Percentiles rank a stretch among this genome's conserved stretches.
phyloP scores from a whole-genome alignment of 1,140 invertebrate genomes.

The Ceratitis capitata region DNA sequence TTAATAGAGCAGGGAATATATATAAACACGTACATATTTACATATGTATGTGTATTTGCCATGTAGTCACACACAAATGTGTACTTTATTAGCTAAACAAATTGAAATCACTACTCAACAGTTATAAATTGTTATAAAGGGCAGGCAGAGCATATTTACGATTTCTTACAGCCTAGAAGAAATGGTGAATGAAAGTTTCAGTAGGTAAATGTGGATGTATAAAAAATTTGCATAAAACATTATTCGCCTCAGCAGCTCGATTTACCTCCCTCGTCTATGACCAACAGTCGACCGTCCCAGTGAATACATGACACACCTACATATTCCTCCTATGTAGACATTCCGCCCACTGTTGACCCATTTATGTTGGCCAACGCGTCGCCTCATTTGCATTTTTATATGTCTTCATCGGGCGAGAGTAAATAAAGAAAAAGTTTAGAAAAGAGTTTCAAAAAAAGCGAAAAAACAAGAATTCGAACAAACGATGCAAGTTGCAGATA shows the following conservation, averaged over 20 bases:
- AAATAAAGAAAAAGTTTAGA: neutral
- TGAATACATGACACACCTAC: neutral
- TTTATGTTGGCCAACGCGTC: constrained; percentile 29
- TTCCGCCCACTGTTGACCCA: constrained; percentile 19
- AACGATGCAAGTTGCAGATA: constrained; percentile 27
- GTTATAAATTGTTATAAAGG: neutral
- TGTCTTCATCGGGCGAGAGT: neutral
- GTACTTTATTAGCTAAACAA: neutral
- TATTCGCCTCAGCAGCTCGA: neutral
- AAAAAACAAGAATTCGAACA: neutral
- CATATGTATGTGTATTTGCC: too few relatives aligned
- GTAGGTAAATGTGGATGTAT: neutral
- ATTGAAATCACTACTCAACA: neutral
- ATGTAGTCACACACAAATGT: too few relatives aligned
- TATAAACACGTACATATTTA: too few relatives aligned
- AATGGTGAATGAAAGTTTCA: constrained; percentile 1
- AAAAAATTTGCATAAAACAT: neutral
- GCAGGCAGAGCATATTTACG: neutral
- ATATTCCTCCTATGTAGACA: neutral
- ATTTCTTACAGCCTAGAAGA: neutral
- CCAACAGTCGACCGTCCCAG: neutral
- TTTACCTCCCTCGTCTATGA: neutral
- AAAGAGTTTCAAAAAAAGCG: neutral
- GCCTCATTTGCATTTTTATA: constrained; percentile 37
- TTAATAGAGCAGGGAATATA: neutral